Evolutionary conservation across 2,888 invertebrate genomes (phyloP).

Genomic region (Agrotis ipsilon): DNA sequence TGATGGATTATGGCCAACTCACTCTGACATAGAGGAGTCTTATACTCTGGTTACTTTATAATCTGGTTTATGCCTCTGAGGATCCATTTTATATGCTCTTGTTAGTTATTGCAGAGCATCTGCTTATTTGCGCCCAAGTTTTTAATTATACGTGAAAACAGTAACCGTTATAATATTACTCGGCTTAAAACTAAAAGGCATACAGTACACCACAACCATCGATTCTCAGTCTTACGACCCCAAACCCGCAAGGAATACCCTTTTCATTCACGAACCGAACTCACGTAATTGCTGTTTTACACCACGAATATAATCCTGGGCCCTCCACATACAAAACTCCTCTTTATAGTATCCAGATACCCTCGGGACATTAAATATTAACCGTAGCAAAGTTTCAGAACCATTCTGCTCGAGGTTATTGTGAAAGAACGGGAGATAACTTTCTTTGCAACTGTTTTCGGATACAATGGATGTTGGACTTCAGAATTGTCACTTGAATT

Average conservation of each 20-base stretch:
- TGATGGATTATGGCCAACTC: background rate
- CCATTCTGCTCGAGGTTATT: slow-evolving; percentile 14
- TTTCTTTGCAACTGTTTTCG: slow-evolving; percentile 19
- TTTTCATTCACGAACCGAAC: slow-evolving; percentile 28
- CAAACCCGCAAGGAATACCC: slow-evolving; percentile 8
- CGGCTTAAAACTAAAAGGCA: background rate
- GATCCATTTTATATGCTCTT: background rate
- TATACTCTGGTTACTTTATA: background rate
- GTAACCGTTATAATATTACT: background rate
- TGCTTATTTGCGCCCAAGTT: too few species aligned
- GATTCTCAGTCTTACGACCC: background rate
- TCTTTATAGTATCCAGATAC: slow-evolving; percentile 37
- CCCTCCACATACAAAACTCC: slow-evolving; percentile 26
- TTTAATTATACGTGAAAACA: too few species aligned
- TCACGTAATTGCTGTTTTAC: slow-evolving; percentile 26
- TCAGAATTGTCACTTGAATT: slow-evolving; percentile 1
- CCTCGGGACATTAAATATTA: slow-evolving; percentile 50
- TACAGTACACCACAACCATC: background rate
- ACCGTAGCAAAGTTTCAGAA: slow-evolving; percentile 34
- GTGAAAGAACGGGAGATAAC: slow-evolving; percentile 11
- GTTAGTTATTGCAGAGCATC: too few species aligned
- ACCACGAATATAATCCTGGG: slow-evolving; percentile 29
- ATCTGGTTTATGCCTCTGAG: background rate
- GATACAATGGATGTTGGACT: slow-evolving; percentile 16
- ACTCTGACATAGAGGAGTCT: background rate